Evolutionary conservation across 1,140 invertebrate species (phyloP).

Genomic region (Drosophila tristis): DNA sequence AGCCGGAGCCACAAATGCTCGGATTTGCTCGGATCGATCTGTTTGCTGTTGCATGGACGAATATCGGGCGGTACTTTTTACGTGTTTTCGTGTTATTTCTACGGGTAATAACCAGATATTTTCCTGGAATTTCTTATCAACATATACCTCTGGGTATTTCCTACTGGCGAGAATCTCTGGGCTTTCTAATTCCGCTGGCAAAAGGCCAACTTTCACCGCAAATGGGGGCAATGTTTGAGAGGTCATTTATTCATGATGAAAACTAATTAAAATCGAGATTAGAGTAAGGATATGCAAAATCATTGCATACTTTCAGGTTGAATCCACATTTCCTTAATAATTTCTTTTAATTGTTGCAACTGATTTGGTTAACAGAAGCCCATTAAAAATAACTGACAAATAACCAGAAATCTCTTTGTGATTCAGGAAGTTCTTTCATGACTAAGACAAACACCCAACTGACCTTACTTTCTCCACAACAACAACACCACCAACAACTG

Average conservation of each 20-base stretch:
- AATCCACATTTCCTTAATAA: not conserved
- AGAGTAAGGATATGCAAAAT: not conserved
- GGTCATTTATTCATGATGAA: not conserved
- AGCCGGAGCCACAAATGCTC: constrained; percentile 25
- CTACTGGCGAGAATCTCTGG: not conserved
- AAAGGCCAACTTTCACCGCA: constrained; percentile 15
- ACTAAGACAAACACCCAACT: constrained; percentile 16
- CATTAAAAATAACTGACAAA: not conserved
- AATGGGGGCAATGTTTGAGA: constrained; percentile 11
- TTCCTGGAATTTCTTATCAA: not conserved
- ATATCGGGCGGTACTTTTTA: not conserved
- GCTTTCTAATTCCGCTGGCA: not conserved
- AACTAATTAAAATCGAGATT: not conserved
- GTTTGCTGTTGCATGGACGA: constrained; percentile 30
- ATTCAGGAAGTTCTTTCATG: constrained; percentile 31
- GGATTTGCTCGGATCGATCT: constrained; percentile 8
- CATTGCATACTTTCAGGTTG: constrained; percentile 39
- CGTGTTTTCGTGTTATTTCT: no score
- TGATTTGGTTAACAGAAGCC: not conserved
- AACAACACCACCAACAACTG: not conserved
- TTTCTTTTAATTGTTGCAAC: constrained; percentile 5
- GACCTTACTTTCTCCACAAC: constrained; percentile 37
- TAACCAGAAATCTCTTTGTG: constrained; percentile 27
- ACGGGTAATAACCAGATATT: not conserved
- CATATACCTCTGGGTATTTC: constrained; percentile 2